Evolutionary conservation across 1,140 invertebrate genomes (phyloP).

Genomic region (Nephila pilipes): DNA sequence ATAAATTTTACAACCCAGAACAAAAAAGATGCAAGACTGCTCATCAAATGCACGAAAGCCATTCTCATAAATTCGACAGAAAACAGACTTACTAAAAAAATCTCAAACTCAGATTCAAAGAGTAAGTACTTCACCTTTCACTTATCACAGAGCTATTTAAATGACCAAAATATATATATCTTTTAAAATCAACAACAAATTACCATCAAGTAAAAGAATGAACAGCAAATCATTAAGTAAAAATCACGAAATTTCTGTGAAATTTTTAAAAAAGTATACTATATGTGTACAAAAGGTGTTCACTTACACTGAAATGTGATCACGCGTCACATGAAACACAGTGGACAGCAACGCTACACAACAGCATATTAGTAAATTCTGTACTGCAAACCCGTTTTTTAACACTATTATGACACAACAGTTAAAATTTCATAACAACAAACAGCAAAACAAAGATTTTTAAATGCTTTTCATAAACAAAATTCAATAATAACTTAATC

Average conservation of each 20-base stretch:
- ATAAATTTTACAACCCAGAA: constrained; percentile 74
- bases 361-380: constrained; percentile 72
- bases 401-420: constrained; percentile 74
- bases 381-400: constrained; percentile 74
- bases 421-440: constrained; percentile 77
- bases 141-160: constrained; percentile 77
- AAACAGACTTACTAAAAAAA: constrained; percentile 59
- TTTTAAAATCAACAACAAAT: constrained; percentile 77
- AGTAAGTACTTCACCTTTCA: constrained; percentile 76
- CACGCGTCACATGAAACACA: constrained; percentile 65
- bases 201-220: constrained; percentile 74
- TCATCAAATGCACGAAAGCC: constrained; percentile 58
- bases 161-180: constrained; percentile 77
- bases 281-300: constrained; percentile 74
- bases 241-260: constrained; percentile 58
- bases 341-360: constrained; percentile 74
- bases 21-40: constrained; percentile 74
- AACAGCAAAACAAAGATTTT: constrained; percentile 75
- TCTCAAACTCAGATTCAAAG: constrained; percentile 57
- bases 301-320: constrained; percentile 71
- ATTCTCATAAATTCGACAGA: constrained; percentile 64
- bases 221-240: constrained; percentile 73
- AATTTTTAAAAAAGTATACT: constrained; percentile 72
- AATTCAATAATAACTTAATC: constrained; percentile 76
- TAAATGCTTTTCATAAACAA: constrained; percentile 76